A percentile compares a stretch with the other conserved stretches of the same genome.
Conservation (phyloP, 2,888 invertebrate genomes). For the Sarcophaga caerulescens region DNA sequence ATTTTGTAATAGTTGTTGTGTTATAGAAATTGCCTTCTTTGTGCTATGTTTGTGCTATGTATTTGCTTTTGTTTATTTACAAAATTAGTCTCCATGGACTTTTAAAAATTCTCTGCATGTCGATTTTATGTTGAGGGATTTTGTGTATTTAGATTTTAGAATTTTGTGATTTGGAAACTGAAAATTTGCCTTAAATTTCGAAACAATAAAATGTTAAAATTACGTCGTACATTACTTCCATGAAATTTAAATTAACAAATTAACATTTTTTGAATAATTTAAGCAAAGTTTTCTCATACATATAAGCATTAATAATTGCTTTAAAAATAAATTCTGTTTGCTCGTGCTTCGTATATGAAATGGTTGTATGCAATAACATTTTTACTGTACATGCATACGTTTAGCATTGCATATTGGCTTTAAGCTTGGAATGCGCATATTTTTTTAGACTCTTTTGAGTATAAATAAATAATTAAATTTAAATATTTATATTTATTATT, state of each 20-base stretch:
- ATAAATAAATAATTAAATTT: too few species aligned
- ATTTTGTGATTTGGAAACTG: not conserved
- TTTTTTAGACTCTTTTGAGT: too few species aligned
- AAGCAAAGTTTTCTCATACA: not conserved
- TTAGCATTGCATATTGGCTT: too few species aligned
- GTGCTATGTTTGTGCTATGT: not conserved
- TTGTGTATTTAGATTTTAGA: not conserved
- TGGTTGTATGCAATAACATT: too few species aligned
- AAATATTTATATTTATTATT: too few species aligned
- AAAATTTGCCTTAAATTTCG: not conserved
- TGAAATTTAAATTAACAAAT: not conserved
- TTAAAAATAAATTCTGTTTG: too few species aligned
- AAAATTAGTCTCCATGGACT: slow-evolving; percentile 12
- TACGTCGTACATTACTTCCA: not conserved
- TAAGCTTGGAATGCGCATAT: too few species aligned
- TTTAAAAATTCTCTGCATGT: slow-evolving; percentile 18
- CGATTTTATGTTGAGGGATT: not conserved
- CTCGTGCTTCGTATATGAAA: too few species aligned
- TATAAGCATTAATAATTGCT: too few species aligned
- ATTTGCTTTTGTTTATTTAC: slow-evolving; percentile 6
- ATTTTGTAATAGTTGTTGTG: not conserved
- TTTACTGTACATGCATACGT: too few species aligned
- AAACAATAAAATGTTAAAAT: not conserved
- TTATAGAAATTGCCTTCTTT: not conserved
- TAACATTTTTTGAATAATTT: not conserved